Conservation (phyloP, 1,140 invertebrate genomes). For the Platorchestia sp. region DNA sequence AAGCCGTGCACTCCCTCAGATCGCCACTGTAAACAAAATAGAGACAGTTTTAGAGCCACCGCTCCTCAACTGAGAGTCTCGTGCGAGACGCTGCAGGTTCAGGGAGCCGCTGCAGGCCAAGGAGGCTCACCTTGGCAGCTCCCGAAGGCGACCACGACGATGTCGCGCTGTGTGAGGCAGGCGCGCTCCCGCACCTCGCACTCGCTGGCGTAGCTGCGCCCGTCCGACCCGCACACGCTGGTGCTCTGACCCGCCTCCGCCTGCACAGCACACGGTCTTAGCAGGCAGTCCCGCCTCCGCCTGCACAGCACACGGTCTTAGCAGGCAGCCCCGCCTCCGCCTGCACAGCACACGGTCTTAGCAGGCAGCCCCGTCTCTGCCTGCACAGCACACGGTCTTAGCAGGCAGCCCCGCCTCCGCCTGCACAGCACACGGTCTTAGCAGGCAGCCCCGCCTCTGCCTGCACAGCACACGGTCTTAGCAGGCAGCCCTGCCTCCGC, state of each 20-base stretch:
- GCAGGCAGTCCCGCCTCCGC: not conserved
- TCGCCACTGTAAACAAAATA: not conserved
- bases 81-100: not conserved
- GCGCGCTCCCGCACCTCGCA: slow-evolving; percentile 82
- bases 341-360: not conserved
- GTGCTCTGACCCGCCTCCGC: slow-evolving; percentile 81
- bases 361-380: no score
- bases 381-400: no score
- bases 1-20: no score
- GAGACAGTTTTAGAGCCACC: not conserved
- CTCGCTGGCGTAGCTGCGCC: slow-evolving; percentile 82
- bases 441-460: no score
- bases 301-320: not conserved
- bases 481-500: no score
- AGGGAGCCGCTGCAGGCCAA: no score
- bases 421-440: no score
- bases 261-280: slow-evolving; percentile 74
- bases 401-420: no score
- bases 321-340: not conserved
- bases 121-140: slow-evolving; percentile 71
- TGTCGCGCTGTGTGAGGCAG: slow-evolving; percentile 85
- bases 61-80: not conserved
- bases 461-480: no score
- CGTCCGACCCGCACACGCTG: slow-evolving; percentile 83
- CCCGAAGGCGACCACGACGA: slow-evolving; percentile 83